These are phyloP conservation scores for Calliopum simillimum DNA, from an alignment of 2,888 invertebrate species.

Conservation along the genomic window DNA sequence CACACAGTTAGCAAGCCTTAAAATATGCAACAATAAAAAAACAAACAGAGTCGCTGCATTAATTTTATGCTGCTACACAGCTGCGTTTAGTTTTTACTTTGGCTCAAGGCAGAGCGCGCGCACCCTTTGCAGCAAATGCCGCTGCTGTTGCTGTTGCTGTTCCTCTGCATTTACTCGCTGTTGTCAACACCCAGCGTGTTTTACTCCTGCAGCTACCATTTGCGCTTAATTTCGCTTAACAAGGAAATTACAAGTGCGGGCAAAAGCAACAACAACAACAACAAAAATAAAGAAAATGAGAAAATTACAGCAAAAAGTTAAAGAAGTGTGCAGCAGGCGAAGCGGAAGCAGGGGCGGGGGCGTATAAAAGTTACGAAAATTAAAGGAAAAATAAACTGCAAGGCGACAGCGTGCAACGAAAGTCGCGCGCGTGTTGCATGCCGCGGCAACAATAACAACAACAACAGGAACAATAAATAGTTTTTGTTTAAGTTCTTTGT, in stretches of 20 bases:
- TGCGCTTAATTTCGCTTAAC: slow-evolving; percentile 33
- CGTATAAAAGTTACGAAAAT: not conserved
- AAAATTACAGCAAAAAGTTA: no score
- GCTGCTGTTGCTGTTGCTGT: not conserved
- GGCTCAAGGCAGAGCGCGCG: no score
- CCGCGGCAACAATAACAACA: not conserved
- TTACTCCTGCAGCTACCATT: slow-evolving; percentile 3
- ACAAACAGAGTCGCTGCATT: no score
- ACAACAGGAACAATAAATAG: no score
- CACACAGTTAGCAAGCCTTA: no score
- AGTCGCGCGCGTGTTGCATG: slow-evolving; percentile 1
- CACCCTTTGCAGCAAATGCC: not conserved
- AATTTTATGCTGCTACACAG: no score
- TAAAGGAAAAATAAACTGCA: not conserved
- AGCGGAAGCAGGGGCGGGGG: not conserved
- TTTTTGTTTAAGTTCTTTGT: not conserved
- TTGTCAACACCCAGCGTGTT: slow-evolving; percentile 2
- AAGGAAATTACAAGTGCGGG: slow-evolving; percentile 29
- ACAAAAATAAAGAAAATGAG: not conserved
- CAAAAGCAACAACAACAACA: not conserved
- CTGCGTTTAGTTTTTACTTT: no score
- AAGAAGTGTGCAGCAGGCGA: not conserved
- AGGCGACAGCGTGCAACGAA: slow-evolving; percentile 20
- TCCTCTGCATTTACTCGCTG: not conserved
- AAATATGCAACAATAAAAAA: no score